These are phyloP conservation scores for Polietes domitor DNA, from an alignment of 2,888 invertebrate genomes.

Conservation along the genomic window DNA sequence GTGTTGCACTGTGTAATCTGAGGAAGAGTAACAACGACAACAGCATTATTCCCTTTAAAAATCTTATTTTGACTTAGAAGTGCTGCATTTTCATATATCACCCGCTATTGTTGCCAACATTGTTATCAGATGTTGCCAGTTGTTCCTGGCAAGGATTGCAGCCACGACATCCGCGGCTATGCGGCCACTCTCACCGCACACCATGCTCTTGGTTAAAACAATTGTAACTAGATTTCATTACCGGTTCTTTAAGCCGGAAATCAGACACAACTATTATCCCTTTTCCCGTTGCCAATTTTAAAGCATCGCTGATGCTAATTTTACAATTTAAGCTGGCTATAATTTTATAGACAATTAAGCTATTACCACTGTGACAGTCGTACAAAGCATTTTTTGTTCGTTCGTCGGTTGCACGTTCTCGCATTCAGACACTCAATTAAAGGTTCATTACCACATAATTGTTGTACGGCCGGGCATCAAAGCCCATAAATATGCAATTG, in stretches of 20 bases:
- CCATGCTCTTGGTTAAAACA: background rate
- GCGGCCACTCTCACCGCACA: background rate
- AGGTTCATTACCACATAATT: conserved; percentile 61
- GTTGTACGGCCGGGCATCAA: conserved; percentile 31
- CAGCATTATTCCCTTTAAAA: too few species aligned
- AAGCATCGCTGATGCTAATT: background rate
- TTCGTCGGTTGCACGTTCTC: background rate
- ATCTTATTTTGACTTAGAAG: too few species aligned
- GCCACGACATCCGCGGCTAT: background rate
- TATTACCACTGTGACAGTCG: conserved; percentile 1
- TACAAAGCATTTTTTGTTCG: background rate
- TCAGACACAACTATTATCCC: background rate
- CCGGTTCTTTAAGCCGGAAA: background rate
- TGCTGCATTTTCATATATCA: too few species aligned
- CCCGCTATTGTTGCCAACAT: too few species aligned
- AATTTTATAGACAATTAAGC: conserved; percentile 11
- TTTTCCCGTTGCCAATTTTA: background rate
- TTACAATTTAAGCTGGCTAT: conserved; percentile 21
- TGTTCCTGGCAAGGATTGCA: background rate
- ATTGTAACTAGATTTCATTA: background rate
- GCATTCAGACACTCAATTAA: conserved; percentile 7
- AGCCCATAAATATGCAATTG: conserved; percentile 54
- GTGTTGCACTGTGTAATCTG: too few species aligned
- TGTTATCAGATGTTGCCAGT: too few species aligned
- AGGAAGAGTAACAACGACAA: too few species aligned